Conservation (phyloP, 2,797 vertebrate genomes). For the Sylvilagus floridanus region DNA sequence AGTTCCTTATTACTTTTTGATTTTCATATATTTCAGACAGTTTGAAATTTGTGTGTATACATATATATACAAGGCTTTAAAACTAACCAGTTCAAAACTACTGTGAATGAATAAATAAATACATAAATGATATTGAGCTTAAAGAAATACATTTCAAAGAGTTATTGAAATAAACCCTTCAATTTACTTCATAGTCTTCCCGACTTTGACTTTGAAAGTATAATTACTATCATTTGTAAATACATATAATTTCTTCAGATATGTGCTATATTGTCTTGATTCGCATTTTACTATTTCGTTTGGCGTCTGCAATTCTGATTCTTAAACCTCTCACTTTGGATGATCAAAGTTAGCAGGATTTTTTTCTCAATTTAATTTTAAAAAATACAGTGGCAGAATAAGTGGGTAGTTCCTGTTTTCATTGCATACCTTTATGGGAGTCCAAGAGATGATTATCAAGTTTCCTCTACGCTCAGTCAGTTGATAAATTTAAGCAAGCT, state of each 20-base stretch:
- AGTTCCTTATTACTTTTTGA: not conserved
- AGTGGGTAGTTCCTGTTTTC: not conserved
- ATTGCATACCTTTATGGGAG: not conserved
- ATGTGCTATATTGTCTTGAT: not conserved
- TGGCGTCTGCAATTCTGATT: not conserved
- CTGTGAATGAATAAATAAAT: constrained; percentile 20
- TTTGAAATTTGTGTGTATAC: not conserved
- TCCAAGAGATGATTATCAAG: not conserved
- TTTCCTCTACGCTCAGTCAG: not conserved
- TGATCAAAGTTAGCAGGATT: not conserved
- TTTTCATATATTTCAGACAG: constrained; percentile 41
- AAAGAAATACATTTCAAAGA: constrained; percentile 32
- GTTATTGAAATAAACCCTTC: not conserved
- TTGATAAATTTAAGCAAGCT: not conserved
- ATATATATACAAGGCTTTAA: not conserved
- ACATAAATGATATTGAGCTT: not conserved
- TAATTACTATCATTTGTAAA: not conserved
- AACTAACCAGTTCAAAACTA: constrained; percentile 32
- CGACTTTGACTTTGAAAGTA: not conserved
- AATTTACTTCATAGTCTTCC: not conserved
- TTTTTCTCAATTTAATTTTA: constrained; percentile 51
- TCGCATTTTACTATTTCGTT: constrained; percentile 36
- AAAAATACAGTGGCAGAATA: not conserved
- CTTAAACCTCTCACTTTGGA: not conserved
- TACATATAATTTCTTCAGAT: not conserved